Conservation (phyloP, 1,140 invertebrate genomes). For the Drosophila rhopaloa region DNA sequence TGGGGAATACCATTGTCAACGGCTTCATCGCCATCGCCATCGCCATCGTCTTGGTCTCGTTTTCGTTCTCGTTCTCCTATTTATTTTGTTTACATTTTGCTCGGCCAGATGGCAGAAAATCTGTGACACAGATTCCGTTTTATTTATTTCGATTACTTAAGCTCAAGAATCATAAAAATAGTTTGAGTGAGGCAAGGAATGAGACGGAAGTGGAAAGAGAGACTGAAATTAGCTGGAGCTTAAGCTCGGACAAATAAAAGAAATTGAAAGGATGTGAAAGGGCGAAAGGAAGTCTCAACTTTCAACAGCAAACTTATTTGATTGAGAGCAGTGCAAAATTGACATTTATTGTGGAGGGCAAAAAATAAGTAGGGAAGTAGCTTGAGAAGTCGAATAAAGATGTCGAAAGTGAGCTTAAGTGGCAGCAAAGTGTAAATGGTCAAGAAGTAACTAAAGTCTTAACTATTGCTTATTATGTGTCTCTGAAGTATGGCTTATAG, state of each 20-base stretch:
- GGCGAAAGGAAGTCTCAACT: slow-evolving; percentile 24
- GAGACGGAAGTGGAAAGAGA: not conserved
- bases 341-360: slow-evolving; percentile 12
- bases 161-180: slow-evolving; percentile 59
- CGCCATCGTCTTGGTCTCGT: not conserved
- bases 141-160: slow-evolving; percentile 75
- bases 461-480: not conserved
- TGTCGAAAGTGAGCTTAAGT: slow-evolving; percentile 31
- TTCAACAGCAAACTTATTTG: slow-evolving; percentile 35
- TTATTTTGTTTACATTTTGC: slow-evolving; percentile 39
- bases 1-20: slow-evolving; percentile 33
- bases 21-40: not conserved
- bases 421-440: slow-evolving; percentile 14
- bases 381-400: slow-evolving; percentile 17
- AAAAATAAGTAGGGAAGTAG: slow-evolving; percentile 3
- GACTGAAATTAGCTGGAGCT: slow-evolving; percentile 36
- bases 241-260: slow-evolving; percentile 15
- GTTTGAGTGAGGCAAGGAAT: slow-evolving; percentile 26
- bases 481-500: no score
- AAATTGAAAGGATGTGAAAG: slow-evolving; percentile 33
- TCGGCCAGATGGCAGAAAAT: slow-evolving; percentile 20
- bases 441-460: not conserved
- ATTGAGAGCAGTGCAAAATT: slow-evolving; percentile 17
- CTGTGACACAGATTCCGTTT: slow-evolving; percentile 45
- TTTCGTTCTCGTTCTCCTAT: slow-evolving; percentile 13